Evolutionary conservation across 2,113 vertebrate genomes (phyloP).

Genomic region (Cyprinodon brontotheroides): DNA sequence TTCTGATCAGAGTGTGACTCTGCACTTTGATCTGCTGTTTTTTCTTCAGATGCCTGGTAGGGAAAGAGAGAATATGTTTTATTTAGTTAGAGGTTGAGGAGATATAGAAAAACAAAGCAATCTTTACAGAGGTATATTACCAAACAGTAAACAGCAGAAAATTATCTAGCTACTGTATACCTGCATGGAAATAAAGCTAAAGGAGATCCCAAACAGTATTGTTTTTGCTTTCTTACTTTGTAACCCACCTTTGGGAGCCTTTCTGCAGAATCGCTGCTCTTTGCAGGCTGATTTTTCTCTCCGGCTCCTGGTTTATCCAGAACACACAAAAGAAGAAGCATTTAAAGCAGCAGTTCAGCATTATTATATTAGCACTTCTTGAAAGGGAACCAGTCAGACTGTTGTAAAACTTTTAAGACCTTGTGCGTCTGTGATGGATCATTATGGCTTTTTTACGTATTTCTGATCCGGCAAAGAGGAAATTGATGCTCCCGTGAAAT

Average conservation of each 20-base stretch:
- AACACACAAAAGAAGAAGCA: conserved; percentile 21
- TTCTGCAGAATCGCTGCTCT: conserved; percentile 34
- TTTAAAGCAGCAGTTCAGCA: conserved; percentile 11
- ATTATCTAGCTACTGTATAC: not conserved
- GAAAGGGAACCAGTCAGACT: not conserved
- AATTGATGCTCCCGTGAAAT: not conserved
- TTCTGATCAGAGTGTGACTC: conserved; percentile 24
- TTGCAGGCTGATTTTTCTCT: conserved; percentile 26
- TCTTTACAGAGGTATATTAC: not conserved
- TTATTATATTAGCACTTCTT: conserved; percentile 3
- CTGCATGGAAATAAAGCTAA: conserved; percentile 5
- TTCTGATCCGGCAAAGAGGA: not conserved
- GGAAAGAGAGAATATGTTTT: not conserved
- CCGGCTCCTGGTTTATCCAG: conserved; percentile 32
- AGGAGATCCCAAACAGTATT: not conserved
- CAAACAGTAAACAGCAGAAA: not conserved
- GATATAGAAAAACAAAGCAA: not conserved
- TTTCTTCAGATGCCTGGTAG: conserved; percentile 56
- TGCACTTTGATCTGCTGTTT: conserved; percentile 28
- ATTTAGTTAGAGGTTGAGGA: not conserved
- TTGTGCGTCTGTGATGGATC: not conserved
- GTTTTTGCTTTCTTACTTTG: conserved; percentile 44
- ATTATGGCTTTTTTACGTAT: not conserved
- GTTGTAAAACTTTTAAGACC: not conserved
- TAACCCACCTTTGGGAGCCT: conserved; percentile 34